Percentiles rank a stretch among this genome's conserved stretches.
Evolutionary conservation across 2,888 invertebrate species (phyloP).

Genomic region (Phytoseiulus persimilis): DNA sequence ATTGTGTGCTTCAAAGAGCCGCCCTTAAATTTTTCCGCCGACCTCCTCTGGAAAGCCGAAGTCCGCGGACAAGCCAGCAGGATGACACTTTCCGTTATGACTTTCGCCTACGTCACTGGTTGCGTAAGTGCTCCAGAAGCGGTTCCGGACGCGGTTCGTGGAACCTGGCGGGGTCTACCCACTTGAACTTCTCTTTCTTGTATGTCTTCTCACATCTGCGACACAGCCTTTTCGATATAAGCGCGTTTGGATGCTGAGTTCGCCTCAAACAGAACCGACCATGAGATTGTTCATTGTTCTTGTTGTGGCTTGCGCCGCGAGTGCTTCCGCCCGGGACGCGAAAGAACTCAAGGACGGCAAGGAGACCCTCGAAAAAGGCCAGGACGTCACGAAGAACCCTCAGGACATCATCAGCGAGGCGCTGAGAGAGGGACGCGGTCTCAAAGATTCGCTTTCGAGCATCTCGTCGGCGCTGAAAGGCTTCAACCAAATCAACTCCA

Average conservation of each 20-base stretch:
- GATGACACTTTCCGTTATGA: neutral
- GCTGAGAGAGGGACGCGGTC: slow-evolving; percentile 17
- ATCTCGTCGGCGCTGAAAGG: slow-evolving; percentile 30
- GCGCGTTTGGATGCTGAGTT: neutral
- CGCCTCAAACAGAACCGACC: neutral
- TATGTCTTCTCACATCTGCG: neutral
- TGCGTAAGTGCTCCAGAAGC: neutral
- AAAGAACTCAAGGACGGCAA: slow-evolving; percentile 15
- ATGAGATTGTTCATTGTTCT: neutral
- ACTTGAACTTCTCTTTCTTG: neutral
- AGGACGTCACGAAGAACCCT: neutral
- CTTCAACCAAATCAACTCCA: slow-evolving; percentile 35
- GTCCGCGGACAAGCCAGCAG: neutral
- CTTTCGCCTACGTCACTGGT: neutral
- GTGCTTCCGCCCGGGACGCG: neutral
- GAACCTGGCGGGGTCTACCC: neutral
- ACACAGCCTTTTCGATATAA: neutral
- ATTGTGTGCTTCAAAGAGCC: neutral
- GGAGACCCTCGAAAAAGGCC: neutral
- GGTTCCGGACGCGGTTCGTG: neutral
- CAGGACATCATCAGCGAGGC: neutral
- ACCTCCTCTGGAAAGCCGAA: neutral
- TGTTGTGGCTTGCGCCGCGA: neutral
- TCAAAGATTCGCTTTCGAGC: slow-evolving; percentile 34
- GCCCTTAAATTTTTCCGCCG: neutral